Conservation (phyloP, 2,113 vertebrate genomes). For the Ploceus nigricollis region DNA sequence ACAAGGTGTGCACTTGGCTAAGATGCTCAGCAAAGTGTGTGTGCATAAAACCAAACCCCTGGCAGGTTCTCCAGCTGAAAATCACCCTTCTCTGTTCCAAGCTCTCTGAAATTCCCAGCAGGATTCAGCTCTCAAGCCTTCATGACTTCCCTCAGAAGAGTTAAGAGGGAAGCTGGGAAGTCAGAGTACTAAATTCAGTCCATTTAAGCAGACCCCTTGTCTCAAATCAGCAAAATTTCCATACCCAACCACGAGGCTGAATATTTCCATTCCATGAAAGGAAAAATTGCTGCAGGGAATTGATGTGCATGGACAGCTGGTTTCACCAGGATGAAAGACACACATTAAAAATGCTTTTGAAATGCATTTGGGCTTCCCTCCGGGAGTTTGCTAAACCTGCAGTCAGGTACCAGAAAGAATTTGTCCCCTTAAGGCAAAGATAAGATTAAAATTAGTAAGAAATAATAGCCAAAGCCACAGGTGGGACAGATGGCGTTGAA, state of each 20-base stretch:
- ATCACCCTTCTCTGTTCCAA: neutral
- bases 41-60: neutral
- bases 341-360: constrained; percentile 48
- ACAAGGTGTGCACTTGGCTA: neutral
- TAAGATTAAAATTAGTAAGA: constrained; percentile 46
- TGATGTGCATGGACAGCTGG: constrained; percentile 47
- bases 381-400: constrained; percentile 16
- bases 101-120: neutral
- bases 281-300: constrained; percentile 13
- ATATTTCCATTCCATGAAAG: constrained; percentile 10
- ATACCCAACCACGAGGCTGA: neutral
- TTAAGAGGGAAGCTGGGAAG: neutral
- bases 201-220: neutral
- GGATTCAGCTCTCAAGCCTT: neutral
- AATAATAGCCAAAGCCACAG: constrained; percentile 31
- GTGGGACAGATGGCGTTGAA: constrained; percentile 44
- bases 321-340: constrained; percentile 36
- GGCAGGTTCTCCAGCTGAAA: neutral
- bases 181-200: neutral
- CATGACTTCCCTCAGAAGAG: neutral
- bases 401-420: constrained; percentile 41
- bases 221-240: constrained; percentile 18
- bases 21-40: neutral
- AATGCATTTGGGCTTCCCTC: constrained; percentile 21
- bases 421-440: constrained; percentile 19